phyloP scores from a whole-genome alignment of 2,797 vertebrate species.

The Moxostoma hubbsi region DNA sequence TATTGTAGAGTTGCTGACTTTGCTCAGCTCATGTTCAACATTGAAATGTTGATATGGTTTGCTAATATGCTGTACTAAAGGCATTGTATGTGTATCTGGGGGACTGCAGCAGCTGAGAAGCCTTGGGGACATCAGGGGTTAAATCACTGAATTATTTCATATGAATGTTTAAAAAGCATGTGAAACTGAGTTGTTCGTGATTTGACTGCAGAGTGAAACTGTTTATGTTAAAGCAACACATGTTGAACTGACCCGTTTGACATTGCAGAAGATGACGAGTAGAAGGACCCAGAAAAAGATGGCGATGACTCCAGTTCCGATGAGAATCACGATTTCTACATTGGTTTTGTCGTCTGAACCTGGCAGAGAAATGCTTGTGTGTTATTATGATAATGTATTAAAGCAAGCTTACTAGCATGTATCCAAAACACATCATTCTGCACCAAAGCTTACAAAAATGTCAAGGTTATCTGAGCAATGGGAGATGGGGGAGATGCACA shows the following conservation, averaged over 20 bases:
- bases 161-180: not conserved
- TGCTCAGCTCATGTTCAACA: not conserved
- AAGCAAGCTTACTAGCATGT: not conserved
- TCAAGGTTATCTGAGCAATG: too few relatives aligned
- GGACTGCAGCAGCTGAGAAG: not conserved
- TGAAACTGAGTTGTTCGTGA: not conserved
- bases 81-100: not conserved
- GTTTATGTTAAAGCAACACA: not conserved
- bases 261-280: conserved; percentile 97
- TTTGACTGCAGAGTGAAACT: not conserved
- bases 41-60: not conserved
- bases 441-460: not conserved
- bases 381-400: conserved; percentile 1
- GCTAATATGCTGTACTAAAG: not conserved
- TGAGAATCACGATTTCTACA: conserved; percentile 93
- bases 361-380: conserved; percentile 59
- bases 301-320: conserved; percentile 94
- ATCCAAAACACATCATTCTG: conserved; percentile 10
- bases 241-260: conserved; percentile 85
- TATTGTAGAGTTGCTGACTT: not conserved
- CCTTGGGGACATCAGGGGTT: not conserved
- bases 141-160: too few relatives aligned
- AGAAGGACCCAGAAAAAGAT: conserved; percentile 98
- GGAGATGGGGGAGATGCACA: too few relatives aligned
- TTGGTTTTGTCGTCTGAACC: conserved; percentile 91